Percentiles rank a stretch among this genome's conserved stretches.
Conservation (phyloP, 2,113 vertebrate species). For the Panthera tigris region DNA sequence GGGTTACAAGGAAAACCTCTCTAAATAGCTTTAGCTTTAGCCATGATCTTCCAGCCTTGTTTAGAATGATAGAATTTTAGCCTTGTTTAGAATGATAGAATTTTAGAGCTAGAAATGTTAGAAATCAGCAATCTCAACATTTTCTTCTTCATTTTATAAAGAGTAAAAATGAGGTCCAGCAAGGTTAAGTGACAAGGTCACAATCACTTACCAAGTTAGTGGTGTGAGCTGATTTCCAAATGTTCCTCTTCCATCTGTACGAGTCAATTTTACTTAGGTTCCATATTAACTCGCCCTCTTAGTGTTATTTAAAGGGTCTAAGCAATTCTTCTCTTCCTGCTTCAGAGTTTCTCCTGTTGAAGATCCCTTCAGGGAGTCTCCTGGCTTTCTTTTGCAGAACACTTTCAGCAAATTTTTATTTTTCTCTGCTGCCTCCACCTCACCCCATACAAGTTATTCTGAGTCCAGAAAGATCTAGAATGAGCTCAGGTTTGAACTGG, state of each 20-base stretch:
- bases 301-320: slow-evolving; percentile 38
- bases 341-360: not conserved
- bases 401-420: not conserved
- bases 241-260: not conserved
- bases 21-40: not conserved
- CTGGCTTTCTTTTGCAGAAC: not conserved
- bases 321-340: not conserved
- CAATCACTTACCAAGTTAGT: not conserved
- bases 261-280: slow-evolving; percentile 5
- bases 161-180: slow-evolving; percentile 6
- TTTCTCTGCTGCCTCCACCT: not conserved
- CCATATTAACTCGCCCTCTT: not conserved
- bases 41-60: not conserved
- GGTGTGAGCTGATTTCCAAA: slow-evolving; percentile 24
- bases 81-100: slow-evolving; percentile 19
- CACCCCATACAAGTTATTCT: not conserved
- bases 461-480: not conserved
- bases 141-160: slow-evolving; percentile 47
- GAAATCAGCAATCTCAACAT: not conserved
- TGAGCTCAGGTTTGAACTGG: not conserved
- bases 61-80: slow-evolving; percentile 33
- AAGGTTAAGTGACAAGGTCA: not conserved
- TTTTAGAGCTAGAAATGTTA: not conserved
- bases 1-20: not conserved
- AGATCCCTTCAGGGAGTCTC: not conserved